Percentiles rank a stretch among this genome's conserved stretches.
Conservation (phyloP, 2,113 vertebrate species). For the Peromyscus leucopus region DNA sequence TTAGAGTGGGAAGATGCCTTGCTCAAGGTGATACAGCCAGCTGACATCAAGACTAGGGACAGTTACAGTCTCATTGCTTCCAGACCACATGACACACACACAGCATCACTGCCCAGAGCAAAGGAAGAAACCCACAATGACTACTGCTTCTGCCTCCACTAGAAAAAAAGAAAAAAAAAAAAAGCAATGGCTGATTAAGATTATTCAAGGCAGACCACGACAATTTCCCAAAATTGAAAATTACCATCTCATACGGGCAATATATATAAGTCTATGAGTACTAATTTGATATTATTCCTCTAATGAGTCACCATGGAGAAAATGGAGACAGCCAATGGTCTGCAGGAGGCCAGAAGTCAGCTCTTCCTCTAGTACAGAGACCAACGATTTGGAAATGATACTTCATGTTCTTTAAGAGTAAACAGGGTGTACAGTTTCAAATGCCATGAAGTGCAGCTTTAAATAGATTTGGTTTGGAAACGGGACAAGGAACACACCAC, state of each 20-base stretch:
- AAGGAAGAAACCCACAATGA: slow-evolving; percentile 11
- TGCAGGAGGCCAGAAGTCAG: slow-evolving; percentile 55
- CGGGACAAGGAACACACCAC: slow-evolving; percentile 64
- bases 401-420: slow-evolving; percentile 57
- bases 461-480: slow-evolving; percentile 82
- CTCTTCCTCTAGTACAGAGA: slow-evolving; percentile 56
- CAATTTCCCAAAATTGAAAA: slow-evolving; percentile 37
- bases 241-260: slow-evolving; percentile 33
- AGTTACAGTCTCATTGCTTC: background rate
- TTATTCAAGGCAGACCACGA: slow-evolving; percentile 8
- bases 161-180: background rate
- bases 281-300: slow-evolving; percentile 61
- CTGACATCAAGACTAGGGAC: background rate
- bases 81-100: background rate
- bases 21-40: background rate
- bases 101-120: background rate
- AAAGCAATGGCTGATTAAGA: background rate
- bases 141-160: background rate
- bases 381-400: slow-evolving; percentile 73
- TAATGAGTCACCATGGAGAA: slow-evolving; percentile 64
- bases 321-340: slow-evolving; percentile 19
- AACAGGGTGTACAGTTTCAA: slow-evolving; percentile 79
- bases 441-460: slow-evolving; percentile 74
- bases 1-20: background rate
- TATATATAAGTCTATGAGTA: slow-evolving; percentile 52